phyloP scores from a whole-genome alignment of 1,140 invertebrate genomes.

The Plutomurus gul region DNA sequence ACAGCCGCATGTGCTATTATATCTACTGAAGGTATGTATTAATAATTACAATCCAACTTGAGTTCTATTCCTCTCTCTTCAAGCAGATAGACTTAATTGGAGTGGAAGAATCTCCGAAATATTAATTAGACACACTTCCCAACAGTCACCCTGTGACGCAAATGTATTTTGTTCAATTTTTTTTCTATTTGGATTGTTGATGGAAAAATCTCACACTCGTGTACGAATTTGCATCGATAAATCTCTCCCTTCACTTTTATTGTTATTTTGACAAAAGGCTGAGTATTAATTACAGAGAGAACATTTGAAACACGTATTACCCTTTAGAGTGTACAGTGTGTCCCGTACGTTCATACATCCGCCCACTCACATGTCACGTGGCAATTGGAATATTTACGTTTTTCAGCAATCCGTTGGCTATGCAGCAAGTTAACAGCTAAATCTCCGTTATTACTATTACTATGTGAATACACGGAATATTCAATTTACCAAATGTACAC shows the following conservation, averaged over 20 bases:
- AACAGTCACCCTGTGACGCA: no score
- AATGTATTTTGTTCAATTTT: no score
- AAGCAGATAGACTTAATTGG: neutral
- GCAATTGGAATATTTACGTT: neutral
- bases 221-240: no score
- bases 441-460: neutral
- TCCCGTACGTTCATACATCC: no score
- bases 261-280: no score
- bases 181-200: no score
- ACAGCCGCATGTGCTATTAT: neutral
- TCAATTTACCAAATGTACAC: neutral
- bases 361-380: neutral
- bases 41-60: neutral
- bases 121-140: conserved; percentile 10
- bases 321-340: no score
- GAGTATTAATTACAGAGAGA: no score
- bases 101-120: neutral
- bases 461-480: neutral
- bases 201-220: no score
- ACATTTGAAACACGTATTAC: no score
- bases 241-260: no score
- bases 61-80: neutral
- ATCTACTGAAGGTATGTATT: neutral
- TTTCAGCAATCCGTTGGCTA: neutral
- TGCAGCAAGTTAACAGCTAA: no score